Base-by-base conservation (phyloP, 2,888 invertebrate genomes). In the Leptodirus hochenwartii region DNA sequence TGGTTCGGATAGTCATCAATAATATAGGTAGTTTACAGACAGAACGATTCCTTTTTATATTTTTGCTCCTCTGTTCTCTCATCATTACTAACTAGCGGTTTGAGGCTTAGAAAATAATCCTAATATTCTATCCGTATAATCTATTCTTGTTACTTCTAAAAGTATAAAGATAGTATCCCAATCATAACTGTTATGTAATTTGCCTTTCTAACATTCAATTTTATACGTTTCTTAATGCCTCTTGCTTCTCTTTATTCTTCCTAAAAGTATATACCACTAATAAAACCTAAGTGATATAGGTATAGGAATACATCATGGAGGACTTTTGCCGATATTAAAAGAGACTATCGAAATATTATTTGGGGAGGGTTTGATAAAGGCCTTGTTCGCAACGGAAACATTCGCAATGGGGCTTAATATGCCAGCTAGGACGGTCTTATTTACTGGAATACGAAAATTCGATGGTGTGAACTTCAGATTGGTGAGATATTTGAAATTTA, bases 381-480 rank as follows among this genome's bases (percentile, higher is more conserved):
- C 91, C 0, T 61, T 99, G 1, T 99, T 99, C 60, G 99, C 99
- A 0, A 99, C 99, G 0, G 99, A 99, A 62, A 99, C 99, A 0
- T 99, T 99, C 61, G 91, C 98, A 11, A 99, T 99, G 98, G 99
- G 99, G 2, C 61, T 99, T 5, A 99, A 99, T 61, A 99, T 99
- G 98, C 99, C 99, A 4, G 99, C 99, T 1, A 74, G 96, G 45
- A 99, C 99, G 0, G 98, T 99, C 0, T 64, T 99, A 1, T 99
- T 99, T 47, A 95, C 96, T 0, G 80, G 76, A 25, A 80, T 85
- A 22, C 69, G 88, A 33, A 99, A 99, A 57, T 99, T 85, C 57
- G 99, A 99, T 53, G 99, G 99, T 11, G 85, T 79, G 51, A 82
- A 87, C 47, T 84, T 85, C 46, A 64, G 98, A 56, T 93, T 82